Evolutionary conservation across 1,140 invertebrate species (phyloP), one percentile per base, ranked within the genome.

Genomic region (Drosophila novamexicana): DNA sequence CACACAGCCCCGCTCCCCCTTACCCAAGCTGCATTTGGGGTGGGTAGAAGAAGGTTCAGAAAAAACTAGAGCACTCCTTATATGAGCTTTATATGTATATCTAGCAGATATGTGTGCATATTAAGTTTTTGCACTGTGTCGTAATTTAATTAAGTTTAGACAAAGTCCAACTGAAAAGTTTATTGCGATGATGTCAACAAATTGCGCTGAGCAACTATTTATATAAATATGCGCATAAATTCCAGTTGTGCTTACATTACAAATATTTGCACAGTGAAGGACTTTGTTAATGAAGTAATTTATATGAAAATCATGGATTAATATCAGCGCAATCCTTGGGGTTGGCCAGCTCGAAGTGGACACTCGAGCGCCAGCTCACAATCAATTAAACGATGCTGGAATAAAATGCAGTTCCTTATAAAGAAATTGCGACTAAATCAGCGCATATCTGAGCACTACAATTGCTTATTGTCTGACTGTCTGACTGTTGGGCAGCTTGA

Each of bases 231-330:
- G 9, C n/a, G 32, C 32, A 69, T 69, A 69, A 40, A 65, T 63
- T 59, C 22, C 39, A 66, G 34, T 44, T 37, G 67, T 53, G 69
- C 62, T 62, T 68, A 63, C 67, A 74, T 72, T 71, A 56, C 12
- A 79, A 79, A 76, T 64, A 76, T 84, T 80, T 77, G 68, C 62
- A 36, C 62, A 63, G 47, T 40, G 36, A 62, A 62, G 57, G 56
- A 62, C 45, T 54, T 18, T 36, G 29, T 56, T 86, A 86, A 86
- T 86, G 79, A 86, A 88, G 83, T 79, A 77, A 73, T 86, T 86
- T 86, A 72, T 88, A 86, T 86, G 83, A 74, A 70, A 66, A 83
- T 69, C 83, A 83, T 71, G 83, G 62, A 34, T 71, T 88, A 83
- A 79, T 80, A 66, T 74, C 70, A 42, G 64, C 22, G 50, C 34